Conservation (phyloP, 35 echinoderm and acorn worm genomes). For the Lytechinus pictus region DNA sequence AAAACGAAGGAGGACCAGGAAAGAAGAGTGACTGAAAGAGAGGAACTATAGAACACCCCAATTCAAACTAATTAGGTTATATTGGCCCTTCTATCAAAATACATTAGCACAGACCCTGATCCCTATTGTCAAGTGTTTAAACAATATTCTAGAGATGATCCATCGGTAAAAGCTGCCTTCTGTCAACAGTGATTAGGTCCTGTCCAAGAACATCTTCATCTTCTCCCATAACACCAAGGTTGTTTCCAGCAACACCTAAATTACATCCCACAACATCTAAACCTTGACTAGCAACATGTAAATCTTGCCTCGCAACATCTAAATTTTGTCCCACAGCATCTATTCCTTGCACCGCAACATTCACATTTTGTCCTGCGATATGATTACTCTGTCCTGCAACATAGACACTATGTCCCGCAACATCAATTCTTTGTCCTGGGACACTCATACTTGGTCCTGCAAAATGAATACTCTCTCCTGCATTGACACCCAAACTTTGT, state of each 20-base stretch:
- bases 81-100: too few relatives aligned
- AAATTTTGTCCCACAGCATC: neutral
- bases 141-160: neutral
- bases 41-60: too few relatives aligned
- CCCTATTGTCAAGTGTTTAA: too few relatives aligned
- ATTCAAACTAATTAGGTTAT: too few relatives aligned
- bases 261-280: neutral
- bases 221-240: neutral
- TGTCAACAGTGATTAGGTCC: neutral
- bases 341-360: neutral
- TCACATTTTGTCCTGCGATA: neutral
- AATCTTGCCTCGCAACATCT: neutral
- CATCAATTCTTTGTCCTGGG: neutral
- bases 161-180: constrained; percentile 9
- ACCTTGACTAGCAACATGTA: neutral
- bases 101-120: too few relatives aligned
- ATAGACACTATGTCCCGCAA: neutral
- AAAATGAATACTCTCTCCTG: too few relatives aligned
- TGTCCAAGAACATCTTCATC: neutral
- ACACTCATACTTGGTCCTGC: neutral
- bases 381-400: neutral
- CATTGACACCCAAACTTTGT: too few relatives aligned
- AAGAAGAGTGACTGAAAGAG: too few relatives aligned
- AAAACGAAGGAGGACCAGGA: too few relatives aligned
- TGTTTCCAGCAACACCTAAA: neutral